Evolutionary conservation across 2,888 invertebrate genomes (phyloP).

Genomic region (Mythimna vitellina): DNA sequence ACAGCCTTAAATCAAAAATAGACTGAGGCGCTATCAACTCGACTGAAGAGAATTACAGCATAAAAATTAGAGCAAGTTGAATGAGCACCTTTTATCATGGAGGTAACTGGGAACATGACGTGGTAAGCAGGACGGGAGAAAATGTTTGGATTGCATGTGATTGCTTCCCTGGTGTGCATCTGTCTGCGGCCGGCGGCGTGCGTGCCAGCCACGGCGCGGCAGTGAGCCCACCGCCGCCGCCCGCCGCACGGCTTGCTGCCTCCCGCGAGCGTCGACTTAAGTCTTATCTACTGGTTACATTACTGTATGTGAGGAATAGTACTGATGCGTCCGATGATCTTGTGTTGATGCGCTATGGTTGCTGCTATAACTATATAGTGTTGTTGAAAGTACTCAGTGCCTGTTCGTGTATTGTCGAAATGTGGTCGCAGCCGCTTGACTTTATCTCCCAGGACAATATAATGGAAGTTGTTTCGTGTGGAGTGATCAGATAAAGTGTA

Average conservation of each 20-base stretch:
- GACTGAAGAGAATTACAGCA: neutral
- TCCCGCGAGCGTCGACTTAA: neutral
- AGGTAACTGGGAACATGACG: no score
- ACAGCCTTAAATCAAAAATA: neutral
- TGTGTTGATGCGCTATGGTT: neutral
- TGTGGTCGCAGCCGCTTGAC: slow-evolving; percentile 34
- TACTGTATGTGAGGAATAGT: neutral
- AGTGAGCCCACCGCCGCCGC: slow-evolving; percentile 13
- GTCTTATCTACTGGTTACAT: neutral
- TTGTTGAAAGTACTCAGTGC: neutral
- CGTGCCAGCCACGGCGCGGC: slow-evolving; percentile 58
- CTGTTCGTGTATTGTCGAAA: slow-evolving; percentile 7
- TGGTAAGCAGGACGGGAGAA: neutral
- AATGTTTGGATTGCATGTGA: slow-evolving; percentile 17
- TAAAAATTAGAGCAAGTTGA: neutral
- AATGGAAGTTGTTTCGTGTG: slow-evolving; percentile 8
- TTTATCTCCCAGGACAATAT: neutral
- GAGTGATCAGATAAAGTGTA: slow-evolving; percentile 30
- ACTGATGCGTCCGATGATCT: neutral
- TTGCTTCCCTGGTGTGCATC: slow-evolving; percentile 45
- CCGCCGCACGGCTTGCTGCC: neutral
- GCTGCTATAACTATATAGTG: slow-evolving; percentile 4
- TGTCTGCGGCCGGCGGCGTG: slow-evolving; percentile 41
- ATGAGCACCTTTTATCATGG: neutral
- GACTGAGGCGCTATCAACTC: neutral